These are phyloP conservation scores for Cacatua alba DNA, from an alignment of 2,113 vertebrate species.

Conservation along the genomic window DNA sequence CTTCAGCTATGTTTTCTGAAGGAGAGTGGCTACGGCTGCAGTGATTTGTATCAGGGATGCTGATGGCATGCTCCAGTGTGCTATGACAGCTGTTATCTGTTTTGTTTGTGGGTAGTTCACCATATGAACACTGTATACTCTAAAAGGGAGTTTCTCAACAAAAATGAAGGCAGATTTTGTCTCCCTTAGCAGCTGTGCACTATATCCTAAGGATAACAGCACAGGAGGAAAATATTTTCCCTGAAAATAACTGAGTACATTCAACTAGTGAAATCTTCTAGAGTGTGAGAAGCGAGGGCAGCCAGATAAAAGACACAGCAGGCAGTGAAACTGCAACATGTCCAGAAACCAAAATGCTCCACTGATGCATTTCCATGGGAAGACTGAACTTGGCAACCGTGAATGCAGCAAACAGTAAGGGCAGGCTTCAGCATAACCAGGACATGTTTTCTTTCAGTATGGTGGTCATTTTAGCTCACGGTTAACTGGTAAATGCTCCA, in stretches of 20 bases:
- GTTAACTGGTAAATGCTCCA: neutral
- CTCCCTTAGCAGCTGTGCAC: neutral
- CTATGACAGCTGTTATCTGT: neutral
- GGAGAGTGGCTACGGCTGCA: neutral
- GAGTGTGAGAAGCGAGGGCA: neutral
- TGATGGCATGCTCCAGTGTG: neutral
- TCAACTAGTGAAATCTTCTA: neutral
- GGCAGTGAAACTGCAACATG: neutral
- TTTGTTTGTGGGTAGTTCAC: neutral
- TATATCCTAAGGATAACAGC: neutral
- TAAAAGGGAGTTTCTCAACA: neutral
- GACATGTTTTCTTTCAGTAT: neutral
- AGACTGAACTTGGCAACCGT: fast-evolving
- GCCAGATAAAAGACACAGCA: neutral
- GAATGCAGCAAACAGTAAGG: neutral
- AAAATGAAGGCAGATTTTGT: neutral
- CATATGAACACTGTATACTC: fast-evolving
- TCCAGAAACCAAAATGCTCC: neutral
- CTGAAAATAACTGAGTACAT: neutral
- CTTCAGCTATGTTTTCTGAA: neutral
- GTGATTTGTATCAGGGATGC: neutral
- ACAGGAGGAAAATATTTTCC: neutral
- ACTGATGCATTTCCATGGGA: neutral
- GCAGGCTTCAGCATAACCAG: neutral
- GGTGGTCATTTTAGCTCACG: neutral